phyloP scores from a whole-genome alignment of 2,888 invertebrate genomes.

The Hirudinaria manillensis region DNA sequence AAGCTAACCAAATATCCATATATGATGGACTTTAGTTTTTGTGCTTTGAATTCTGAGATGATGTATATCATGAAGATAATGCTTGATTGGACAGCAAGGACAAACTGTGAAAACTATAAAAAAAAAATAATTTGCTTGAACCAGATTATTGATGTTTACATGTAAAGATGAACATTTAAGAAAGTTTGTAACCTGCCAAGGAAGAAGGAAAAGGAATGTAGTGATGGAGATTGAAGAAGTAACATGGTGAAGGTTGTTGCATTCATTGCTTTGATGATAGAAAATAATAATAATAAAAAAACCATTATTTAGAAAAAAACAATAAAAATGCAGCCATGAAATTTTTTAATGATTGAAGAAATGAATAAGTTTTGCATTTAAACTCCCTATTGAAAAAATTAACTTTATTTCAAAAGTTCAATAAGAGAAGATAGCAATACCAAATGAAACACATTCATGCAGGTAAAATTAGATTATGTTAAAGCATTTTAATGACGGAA shows the following conservation, averaged over 20 bases:
- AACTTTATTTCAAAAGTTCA: no score
- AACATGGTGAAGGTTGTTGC: neutral
- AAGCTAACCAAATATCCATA: conserved; percentile 12
- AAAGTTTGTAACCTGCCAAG: conserved; percentile 3
- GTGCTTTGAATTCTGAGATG: neutral
- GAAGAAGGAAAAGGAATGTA: conserved; percentile 12
- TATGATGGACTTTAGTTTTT: neutral
- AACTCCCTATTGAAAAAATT: neutral
- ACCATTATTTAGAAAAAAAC: no score
- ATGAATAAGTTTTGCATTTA: no score
- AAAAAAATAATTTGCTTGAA: neutral
- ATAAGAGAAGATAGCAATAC: no score
- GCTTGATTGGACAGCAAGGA: neutral
- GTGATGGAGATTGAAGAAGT: neutral
- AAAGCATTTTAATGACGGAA: neutral
- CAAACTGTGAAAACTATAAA: conserved; percentile 17
- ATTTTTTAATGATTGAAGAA: no score
- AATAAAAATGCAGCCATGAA: no score
- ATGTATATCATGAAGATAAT: conserved; percentile 2
- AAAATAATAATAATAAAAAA: no score
- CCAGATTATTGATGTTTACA: neutral
- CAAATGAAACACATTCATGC: neutral
- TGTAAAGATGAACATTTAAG: neutral
- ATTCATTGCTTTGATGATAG: neutral
- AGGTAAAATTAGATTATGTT: neutral